Conservation (phyloP, 1,140 invertebrate species). For the Amyelois transitella region DNA sequence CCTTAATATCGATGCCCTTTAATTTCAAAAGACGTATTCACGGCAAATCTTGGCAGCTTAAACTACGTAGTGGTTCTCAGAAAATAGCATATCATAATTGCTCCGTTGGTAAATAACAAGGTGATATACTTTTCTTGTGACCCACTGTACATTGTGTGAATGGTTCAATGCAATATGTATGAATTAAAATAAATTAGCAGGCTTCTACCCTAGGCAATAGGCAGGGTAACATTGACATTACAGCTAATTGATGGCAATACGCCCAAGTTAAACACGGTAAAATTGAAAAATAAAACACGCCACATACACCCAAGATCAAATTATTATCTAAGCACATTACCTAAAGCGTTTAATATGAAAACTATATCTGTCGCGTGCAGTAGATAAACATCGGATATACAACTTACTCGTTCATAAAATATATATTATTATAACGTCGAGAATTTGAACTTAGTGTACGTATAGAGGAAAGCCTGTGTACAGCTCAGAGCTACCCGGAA, state of each 20-base stretch:
- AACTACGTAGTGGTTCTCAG: no score
- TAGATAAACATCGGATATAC: background rate
- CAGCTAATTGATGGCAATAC: background rate
- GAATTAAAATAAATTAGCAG: background rate
- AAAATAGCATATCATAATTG: no score
- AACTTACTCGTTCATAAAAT: conserved; percentile 51
- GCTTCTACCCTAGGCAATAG: background rate
- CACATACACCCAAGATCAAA: background rate
- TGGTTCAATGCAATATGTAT: no score
- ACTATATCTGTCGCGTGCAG: background rate
- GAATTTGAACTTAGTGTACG: conserved; percentile 63
- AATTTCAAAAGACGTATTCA: no score
- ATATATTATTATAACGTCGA: conserved; percentile 58
- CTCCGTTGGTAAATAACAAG: no score
- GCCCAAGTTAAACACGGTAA: background rate
- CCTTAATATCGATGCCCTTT: no score
- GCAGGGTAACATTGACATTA: background rate
- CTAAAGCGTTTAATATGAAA: background rate
- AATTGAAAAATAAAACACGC: background rate
- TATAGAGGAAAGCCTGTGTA: conserved; percentile 59
- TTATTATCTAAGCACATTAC: background rate
- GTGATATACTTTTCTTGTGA: no score
- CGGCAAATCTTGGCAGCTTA: no score
- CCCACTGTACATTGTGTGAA: no score
- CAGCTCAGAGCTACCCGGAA: conserved; percentile 45